Conservation (phyloP, 2,113 vertebrate genomes). For the Mobula birostris region DNA sequence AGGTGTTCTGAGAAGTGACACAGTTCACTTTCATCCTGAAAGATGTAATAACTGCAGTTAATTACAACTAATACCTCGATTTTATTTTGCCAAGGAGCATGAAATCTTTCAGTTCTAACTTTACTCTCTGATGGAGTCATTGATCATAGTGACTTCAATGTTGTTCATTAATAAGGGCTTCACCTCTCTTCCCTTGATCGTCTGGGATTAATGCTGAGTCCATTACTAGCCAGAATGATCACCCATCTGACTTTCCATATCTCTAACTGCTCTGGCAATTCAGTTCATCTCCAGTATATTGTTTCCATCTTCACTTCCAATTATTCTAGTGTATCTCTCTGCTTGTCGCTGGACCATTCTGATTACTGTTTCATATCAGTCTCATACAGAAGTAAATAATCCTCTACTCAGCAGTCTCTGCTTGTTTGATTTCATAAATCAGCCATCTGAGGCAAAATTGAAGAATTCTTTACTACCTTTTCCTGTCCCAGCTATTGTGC, state of each 20-base stretch:
- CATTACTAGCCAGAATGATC: not conserved
- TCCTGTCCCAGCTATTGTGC: not conserved
- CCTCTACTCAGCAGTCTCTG: not conserved
- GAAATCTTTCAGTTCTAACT: not conserved
- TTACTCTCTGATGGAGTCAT: not conserved
- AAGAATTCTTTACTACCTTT: not conserved
- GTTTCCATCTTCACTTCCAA: not conserved
- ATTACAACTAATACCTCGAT: not conserved
- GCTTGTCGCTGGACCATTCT: not conserved
- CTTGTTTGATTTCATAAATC: not conserved
- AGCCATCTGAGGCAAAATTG: not conserved
- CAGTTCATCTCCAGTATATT: not conserved
- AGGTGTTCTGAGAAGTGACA: not conserved
- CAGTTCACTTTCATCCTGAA: not conserved
- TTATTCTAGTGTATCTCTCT: not conserved
- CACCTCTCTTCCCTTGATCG: not conserved
- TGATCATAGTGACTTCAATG: not conserved
- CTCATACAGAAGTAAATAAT: not conserved
- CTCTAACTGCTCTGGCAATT: not conserved
- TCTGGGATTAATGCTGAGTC: not conserved
- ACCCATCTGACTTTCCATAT: not conserved
- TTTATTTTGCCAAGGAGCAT: not conserved
- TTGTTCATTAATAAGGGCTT: not conserved
- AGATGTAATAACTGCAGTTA: not conserved
- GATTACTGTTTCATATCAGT: not conserved